Conservation (phyloP, 2,888 invertebrate genomes). For the Eupithecia insigniata region DNA sequence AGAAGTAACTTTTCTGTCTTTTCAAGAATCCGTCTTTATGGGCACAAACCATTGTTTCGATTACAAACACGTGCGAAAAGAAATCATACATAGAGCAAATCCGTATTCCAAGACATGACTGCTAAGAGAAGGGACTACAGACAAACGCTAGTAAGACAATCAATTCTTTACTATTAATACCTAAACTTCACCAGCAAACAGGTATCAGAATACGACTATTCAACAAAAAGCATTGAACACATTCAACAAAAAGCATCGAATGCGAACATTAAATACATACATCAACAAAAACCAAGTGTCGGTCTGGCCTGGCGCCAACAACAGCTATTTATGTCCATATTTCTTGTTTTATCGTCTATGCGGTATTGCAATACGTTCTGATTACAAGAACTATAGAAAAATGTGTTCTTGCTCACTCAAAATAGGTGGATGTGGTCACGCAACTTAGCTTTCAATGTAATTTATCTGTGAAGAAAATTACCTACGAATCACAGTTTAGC, state of each 20-base stretch:
- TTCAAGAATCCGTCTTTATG: no score
- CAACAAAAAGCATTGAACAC: conserved; percentile 7
- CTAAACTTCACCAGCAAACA: background rate
- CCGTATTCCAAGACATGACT: background rate
- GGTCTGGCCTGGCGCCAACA: conserved; percentile 23
- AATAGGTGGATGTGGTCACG: background rate
- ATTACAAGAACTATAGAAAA: conserved; percentile 10
- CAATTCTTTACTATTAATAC: background rate
- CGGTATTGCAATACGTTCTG: conserved; percentile 20
- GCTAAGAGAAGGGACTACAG: no score
- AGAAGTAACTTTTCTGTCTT: no score
- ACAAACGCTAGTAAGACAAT: background rate
- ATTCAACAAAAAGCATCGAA: conserved; percentile 12
- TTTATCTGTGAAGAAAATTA: background rate
- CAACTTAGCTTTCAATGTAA: background rate
- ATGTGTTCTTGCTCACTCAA: background rate
- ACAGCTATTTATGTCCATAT: conserved; percentile 17
- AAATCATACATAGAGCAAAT: background rate
- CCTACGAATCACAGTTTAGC: background rate
- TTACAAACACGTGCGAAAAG: no score
- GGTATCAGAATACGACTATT: background rate
- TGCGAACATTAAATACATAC: conserved; percentile 8
- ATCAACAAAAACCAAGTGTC: conserved; percentile 30
- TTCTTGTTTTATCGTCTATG: conserved; percentile 21
- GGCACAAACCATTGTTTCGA: no score